Conservation (phyloP, 2,797 vertebrate genomes). For the Antennarius maculatus region DNA sequence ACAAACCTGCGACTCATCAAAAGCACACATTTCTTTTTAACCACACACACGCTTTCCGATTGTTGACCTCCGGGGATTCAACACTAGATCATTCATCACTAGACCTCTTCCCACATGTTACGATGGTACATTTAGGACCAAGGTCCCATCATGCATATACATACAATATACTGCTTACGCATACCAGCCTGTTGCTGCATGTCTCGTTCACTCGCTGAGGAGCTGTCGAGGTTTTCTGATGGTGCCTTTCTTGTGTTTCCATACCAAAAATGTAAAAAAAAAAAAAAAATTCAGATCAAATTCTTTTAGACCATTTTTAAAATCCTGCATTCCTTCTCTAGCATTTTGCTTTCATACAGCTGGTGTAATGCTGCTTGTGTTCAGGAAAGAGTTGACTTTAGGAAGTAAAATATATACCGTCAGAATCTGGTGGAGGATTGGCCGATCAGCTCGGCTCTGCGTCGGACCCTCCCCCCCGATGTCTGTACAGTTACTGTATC, state of each 20-base stretch:
- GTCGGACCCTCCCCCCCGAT: slow-evolving; percentile 11
- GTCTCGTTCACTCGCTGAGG: slow-evolving; percentile 12
- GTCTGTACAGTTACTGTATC: slow-evolving; percentile 35
- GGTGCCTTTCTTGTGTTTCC: slow-evolving; percentile 76
- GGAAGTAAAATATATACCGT: slow-evolving; percentile 38
- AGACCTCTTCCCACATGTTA: neutral
- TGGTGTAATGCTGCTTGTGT: slow-evolving; percentile 65
- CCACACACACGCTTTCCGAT: neutral
- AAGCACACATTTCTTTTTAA: slow-evolving; percentile 45
- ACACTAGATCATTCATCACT: neutral
- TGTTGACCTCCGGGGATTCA: neutral
- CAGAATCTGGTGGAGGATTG: slow-evolving; percentile 16
- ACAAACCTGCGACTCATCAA: slow-evolving; percentile 32
- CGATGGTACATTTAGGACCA: neutral
- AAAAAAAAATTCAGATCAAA: slow-evolving; percentile 21
- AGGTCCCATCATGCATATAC: slow-evolving; percentile 1
- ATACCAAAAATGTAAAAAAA: slow-evolving; percentile 26
- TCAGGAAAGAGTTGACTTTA: slow-evolving; percentile 27
- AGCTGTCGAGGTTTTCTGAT: slow-evolving; percentile 49
- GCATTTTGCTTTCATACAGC: slow-evolving; percentile 53
- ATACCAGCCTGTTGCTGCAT: slow-evolving; percentile 40
- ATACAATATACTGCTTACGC: neutral
- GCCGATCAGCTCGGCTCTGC: slow-evolving; percentile 14
- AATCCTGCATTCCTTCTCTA: slow-evolving; percentile 63
- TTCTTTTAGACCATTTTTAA: slow-evolving; percentile 29